phyloP scores from a whole-genome alignment of 1,140 invertebrate species.

The Gryon sp. region DNA sequence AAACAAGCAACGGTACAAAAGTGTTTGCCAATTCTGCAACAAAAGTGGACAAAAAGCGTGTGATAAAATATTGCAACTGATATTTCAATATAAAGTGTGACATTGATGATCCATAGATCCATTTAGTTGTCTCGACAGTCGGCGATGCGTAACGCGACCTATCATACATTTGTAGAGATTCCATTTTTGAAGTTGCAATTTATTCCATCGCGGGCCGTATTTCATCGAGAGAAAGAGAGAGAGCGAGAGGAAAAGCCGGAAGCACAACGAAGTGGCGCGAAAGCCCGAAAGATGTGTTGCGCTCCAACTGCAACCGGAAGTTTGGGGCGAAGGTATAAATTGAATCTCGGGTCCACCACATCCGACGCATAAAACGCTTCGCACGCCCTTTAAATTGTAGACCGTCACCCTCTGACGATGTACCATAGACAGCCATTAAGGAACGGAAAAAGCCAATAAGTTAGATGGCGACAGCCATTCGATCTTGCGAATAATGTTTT shows the following conservation, averaged over 20 bases:
- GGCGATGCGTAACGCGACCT: slow-evolving; percentile 67
- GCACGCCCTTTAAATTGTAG: slow-evolving; percentile 77
- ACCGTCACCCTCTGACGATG: slow-evolving; percentile 62
- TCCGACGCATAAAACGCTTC: slow-evolving; percentile 75
- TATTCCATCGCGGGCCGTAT: slow-evolving; percentile 66
- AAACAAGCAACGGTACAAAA: slow-evolving; percentile 34
- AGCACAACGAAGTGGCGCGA: slow-evolving; percentile 67
- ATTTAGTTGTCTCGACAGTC: slow-evolving; percentile 67
- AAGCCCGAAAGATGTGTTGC: slow-evolving; percentile 70
- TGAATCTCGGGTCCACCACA: slow-evolving; percentile 74
- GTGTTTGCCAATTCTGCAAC: slow-evolving; percentile 24
- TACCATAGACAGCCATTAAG: slow-evolving; percentile 72
- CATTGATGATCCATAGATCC: slow-evolving; percentile 64
- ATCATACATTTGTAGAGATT: slow-evolving; percentile 63
- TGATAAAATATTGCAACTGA: slow-evolving; percentile 39
- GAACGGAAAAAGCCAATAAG: slow-evolving; percentile 77
- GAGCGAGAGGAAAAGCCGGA: too few species aligned
- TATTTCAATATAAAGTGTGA: slow-evolving; percentile 62
- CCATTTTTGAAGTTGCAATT: slow-evolving; percentile 72
- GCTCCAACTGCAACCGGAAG: slow-evolving; percentile 65
- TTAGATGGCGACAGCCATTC: slow-evolving; percentile 62
- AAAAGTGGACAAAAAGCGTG: slow-evolving; percentile 12
- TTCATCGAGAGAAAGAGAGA: slow-evolving; percentile 65
- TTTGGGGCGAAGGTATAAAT: slow-evolving; percentile 73
- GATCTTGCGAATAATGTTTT: slow-evolving; percentile 47